Evolutionary conservation across 2,797 vertebrate species (phyloP).

Genomic region (Gymnothorax javanicus): DNA sequence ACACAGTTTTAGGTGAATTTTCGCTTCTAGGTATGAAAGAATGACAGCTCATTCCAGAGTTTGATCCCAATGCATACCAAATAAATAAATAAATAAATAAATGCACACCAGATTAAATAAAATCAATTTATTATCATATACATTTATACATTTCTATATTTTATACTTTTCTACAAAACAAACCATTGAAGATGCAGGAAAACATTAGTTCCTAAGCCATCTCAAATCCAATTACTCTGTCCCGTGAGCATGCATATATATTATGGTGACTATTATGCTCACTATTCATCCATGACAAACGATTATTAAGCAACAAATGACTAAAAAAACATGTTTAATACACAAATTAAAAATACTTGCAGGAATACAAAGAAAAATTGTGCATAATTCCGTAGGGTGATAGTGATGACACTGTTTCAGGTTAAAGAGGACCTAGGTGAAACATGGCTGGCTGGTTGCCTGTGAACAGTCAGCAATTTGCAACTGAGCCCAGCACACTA

Average conservation of each 20-base stretch:
- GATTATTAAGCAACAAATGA: not conserved
- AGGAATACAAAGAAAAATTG: not conserved
- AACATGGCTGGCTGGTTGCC: not conserved
- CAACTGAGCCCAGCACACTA: not conserved
- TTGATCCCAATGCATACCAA: not conserved
- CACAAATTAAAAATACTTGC: not conserved
- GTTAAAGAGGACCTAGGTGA: not conserved
- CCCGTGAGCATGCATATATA: not conserved
- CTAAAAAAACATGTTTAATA: not conserved
- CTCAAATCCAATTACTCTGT: slow-evolving; percentile 19
- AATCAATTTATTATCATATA: slow-evolving; percentile 26
- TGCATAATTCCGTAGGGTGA: not conserved
- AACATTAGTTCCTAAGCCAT: slow-evolving; percentile 20
- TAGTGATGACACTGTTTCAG: not conserved
- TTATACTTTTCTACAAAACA: slow-evolving; percentile 26
- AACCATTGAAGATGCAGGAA: slow-evolving; percentile 16
- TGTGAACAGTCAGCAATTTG: not conserved
- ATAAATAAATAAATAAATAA: not conserved
- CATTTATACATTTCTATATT: slow-evolving; percentile 28
- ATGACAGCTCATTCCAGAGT: no score
- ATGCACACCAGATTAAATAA: slow-evolving; percentile 4
- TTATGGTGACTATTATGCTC: slow-evolving; percentile 4
- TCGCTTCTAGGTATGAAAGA: no score
- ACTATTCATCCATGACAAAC: not conserved
- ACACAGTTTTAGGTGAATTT: no score